Conservation (phyloP, 2,888 invertebrate species). For the Meteorus cinctellus region DNA sequence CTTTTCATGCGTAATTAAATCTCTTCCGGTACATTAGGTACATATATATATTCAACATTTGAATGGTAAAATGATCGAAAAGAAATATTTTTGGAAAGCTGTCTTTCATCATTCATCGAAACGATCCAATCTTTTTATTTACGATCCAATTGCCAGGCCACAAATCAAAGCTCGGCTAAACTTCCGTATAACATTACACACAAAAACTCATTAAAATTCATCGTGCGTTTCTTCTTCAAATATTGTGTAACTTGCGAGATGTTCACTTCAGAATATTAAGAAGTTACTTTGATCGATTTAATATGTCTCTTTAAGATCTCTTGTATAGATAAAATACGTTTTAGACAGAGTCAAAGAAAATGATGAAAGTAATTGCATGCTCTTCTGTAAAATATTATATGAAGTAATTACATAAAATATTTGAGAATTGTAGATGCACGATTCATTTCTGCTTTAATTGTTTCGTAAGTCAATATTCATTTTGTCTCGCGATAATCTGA, state of each 20-base stretch:
- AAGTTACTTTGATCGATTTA: neutral
- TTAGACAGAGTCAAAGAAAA: slow-evolving; percentile 27
- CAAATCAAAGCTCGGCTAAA: too few relatives aligned
- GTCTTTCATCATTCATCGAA: too few relatives aligned
- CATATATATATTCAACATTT: too few relatives aligned
- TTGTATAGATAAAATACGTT: neutral
- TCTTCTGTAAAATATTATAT: slow-evolving; percentile 6
- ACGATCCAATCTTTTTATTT: too few relatives aligned
- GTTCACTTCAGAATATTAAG: neutral
- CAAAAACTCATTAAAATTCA: neutral
- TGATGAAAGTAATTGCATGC: slow-evolving; percentile 23
- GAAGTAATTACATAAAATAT: neutral
- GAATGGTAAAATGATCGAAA: too few relatives aligned
- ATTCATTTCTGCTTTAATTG: neutral
- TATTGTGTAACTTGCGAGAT: neutral
- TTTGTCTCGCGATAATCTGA: neutral
- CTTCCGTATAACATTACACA: too few relatives aligned
- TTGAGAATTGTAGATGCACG: neutral
- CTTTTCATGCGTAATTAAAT: too few relatives aligned
- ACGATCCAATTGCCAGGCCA: too few relatives aligned
- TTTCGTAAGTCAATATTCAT: neutral
- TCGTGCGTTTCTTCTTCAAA: neutral
- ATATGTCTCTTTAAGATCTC: neutral
- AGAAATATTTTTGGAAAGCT: too few relatives aligned
- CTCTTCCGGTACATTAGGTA: too few relatives aligned